These are phyloP conservation scores for Karalla daura DNA, from an alignment of 2,797 vertebrate genomes.

Conservation along the genomic window DNA sequence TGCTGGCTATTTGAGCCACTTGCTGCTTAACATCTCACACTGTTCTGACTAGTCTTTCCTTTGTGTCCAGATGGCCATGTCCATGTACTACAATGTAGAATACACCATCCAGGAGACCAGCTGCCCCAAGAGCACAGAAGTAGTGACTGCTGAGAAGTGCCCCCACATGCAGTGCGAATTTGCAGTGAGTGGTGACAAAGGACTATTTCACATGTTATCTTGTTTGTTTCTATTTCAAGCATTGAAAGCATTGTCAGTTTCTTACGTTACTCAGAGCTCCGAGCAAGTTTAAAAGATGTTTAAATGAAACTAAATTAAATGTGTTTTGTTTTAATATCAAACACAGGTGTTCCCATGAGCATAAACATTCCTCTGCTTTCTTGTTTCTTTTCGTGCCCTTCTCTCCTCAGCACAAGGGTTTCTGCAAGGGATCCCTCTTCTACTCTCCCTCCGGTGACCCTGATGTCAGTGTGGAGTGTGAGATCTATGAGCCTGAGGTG, in stretches of 20 bases:
- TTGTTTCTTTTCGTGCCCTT: background rate
- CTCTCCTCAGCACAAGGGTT: conserved; percentile 80
- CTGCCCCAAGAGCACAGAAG: conserved; percentile 55
- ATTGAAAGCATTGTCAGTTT: background rate
- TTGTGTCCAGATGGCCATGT: conserved; percentile 34
- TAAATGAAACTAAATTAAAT: too few relatives aligned
- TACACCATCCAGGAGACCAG: conserved; percentile 75
- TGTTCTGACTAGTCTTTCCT: background rate
- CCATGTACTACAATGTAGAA: conserved; percentile 47
- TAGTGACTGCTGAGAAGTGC: conserved; percentile 52
- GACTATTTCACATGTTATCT: background rate
- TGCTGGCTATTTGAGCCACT: background rate
- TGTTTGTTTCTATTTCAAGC: background rate
- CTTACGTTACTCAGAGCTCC: background rate
- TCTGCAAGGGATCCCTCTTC: conserved; percentile 68
- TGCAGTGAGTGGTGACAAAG: conserved; percentile 73
- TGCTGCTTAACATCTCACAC: background rate
- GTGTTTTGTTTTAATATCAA: background rate
- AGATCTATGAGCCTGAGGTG: conserved; percentile 84
- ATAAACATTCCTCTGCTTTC: background rate
- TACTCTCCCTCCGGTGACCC: background rate
- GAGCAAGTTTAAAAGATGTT: background rate
- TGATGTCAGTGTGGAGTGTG: conserved; percentile 53
- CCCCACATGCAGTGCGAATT: conserved; percentile 81
- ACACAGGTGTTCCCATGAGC: background rate